Conservation (phyloP, 2,888 invertebrate species). For the Monopis laevigella region DNA sequence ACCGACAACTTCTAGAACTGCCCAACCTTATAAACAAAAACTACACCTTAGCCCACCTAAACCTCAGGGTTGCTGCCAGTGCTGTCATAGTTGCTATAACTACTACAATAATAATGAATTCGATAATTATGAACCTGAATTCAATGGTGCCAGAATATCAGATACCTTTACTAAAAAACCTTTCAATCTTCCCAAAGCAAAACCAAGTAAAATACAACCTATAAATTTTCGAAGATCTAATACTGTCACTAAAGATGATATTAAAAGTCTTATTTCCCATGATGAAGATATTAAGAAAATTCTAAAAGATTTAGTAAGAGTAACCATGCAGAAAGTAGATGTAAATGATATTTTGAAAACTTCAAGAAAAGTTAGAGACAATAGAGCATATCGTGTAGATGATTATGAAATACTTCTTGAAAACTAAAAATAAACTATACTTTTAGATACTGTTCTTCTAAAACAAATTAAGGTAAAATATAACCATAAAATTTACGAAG, state of each 20-base stretch:
- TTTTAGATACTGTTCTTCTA: too few species aligned
- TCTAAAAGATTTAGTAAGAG: constrained; percentile 48
- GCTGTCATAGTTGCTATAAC: constrained; percentile 28
- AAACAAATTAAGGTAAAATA: too few species aligned
- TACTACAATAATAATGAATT: background rate
- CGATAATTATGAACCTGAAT: background rate
- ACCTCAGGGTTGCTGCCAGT: constrained; percentile 49
- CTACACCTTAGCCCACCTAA: constrained; percentile 29
- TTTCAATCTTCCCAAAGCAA: constrained; percentile 17
- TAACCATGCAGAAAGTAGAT: constrained; percentile 55
- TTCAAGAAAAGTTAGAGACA: too few species aligned
- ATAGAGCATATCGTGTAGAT: too few species aligned
- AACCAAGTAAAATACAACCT: constrained; percentile 31
- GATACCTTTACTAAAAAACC: constrained; percentile 11
- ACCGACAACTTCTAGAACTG: background rate
- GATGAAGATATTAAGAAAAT: constrained; percentile 55
- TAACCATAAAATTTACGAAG: too few species aligned
- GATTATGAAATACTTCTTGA: background rate
- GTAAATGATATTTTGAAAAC: constrained; percentile 34
- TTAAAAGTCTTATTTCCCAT: constrained; percentile 42
- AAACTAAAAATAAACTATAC: constrained; percentile 1
- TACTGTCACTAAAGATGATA: constrained; percentile 42
- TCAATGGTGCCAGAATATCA: background rate
- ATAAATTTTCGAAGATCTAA: constrained; percentile 30
- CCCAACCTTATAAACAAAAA: background rate